These are phyloP conservation scores for Pterostichus madidus DNA, from an alignment of 2,888 invertebrate species.

Conservation along the genomic window DNA sequence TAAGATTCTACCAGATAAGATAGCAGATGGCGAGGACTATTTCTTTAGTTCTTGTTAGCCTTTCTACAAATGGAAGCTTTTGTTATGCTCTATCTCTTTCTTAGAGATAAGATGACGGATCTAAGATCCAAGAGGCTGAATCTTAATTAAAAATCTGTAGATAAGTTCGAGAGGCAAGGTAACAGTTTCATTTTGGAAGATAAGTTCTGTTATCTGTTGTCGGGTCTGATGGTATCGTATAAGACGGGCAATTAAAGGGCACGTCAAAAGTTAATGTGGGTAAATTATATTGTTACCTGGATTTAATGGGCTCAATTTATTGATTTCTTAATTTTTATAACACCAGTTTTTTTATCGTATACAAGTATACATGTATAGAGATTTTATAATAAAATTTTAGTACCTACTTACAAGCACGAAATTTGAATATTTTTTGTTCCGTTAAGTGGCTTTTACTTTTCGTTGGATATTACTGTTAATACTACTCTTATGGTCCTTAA, in stretches of 20 bases:
- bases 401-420: neutral
- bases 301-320: conserved; percentile 49
- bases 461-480: neutral
- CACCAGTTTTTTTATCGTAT: neutral
- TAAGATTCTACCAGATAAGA: conserved; percentile 71
- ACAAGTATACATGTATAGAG: neutral
- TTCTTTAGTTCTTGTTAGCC: neutral
- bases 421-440: conserved; percentile 24
- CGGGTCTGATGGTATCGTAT: conserved; percentile 56
- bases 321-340: conserved; percentile 61
- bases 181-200: neutral
- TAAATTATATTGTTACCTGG: conserved; percentile 62
- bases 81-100: conserved; percentile 5
- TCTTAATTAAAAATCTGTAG: conserved; percentile 62
- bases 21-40: conserved; percentile 50
- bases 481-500: neutral
- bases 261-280: conserved; percentile 54
- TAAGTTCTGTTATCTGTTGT: conserved; percentile 38
- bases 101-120: conserved; percentile 45
- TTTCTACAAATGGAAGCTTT: conserved; percentile 3
- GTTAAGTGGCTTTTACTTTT: conserved; percentile 12
- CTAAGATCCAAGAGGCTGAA: conserved; percentile 43
- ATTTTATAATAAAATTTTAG: conserved; percentile 7
- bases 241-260: conserved; percentile 58
- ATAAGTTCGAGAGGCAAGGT: neutral